Conservation (phyloP, 2,113 vertebrate species). For the Cottus gobio region DNA sequence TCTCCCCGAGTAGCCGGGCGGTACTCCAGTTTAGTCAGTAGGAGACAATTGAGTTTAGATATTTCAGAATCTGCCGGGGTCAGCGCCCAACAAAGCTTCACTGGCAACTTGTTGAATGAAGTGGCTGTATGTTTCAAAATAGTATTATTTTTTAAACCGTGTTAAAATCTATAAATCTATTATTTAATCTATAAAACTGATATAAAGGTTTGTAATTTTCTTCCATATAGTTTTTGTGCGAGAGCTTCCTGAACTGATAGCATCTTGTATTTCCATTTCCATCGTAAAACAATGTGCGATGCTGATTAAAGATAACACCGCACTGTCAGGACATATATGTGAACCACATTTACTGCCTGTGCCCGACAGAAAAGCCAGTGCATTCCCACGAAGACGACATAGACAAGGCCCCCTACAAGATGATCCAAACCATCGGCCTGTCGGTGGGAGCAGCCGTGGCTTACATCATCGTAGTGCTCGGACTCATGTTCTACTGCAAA, state of each 20-base stretch:
- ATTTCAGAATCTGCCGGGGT: conserved; percentile 27
- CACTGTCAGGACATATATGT: neutral
- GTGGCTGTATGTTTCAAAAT: conserved; percentile 1
- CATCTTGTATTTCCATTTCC: neutral
- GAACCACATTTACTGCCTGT: conserved; percentile 13
- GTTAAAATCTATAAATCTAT: neutral
- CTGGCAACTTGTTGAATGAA: neutral
- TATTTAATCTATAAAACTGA: neutral
- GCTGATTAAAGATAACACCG: neutral
- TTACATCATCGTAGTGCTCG: conserved; percentile 96
- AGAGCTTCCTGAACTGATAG: neutral
- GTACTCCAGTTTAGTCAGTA: neutral
- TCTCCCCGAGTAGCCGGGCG: conserved; percentile 17
- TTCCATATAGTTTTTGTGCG: neutral
- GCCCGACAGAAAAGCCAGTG: conserved; percentile 88
- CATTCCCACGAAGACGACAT: conserved; percentile 50
- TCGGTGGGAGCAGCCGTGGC: conserved; percentile 96
- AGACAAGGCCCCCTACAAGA: conserved; percentile 94
- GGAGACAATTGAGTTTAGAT: conserved; percentile 15
- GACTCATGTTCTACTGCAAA: conserved; percentile 99
- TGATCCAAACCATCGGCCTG: conserved; percentile 98
- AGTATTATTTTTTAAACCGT: neutral
- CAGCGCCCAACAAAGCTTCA: neutral
- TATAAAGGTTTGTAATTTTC: neutral
- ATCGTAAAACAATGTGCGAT: no score